phyloP scores from a whole-genome alignment of 2,113 vertebrate species.

The Sinocyclocheilus maitianheensis region DNA sequence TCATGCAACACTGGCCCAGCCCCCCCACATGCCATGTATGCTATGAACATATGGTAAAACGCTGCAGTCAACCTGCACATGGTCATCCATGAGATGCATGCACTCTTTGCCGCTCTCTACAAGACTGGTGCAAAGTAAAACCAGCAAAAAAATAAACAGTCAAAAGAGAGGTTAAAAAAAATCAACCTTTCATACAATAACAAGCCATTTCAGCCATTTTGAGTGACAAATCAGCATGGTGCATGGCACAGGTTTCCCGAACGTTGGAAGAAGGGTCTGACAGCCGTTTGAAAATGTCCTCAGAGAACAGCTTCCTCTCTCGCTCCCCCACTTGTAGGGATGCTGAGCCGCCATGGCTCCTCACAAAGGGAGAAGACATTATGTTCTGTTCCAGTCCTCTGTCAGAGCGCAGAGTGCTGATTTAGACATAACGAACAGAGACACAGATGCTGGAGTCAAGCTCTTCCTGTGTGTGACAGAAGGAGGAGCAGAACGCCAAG shows the following conservation, averaged over 20 bases:
- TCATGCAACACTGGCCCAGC: constrained; percentile 19
- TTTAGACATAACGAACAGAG: constrained; percentile 76
- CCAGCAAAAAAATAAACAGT: constrained; percentile 16
- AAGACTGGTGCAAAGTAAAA: constrained; percentile 22
- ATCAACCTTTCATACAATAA: constrained; percentile 6
- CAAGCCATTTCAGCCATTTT: constrained; percentile 38
- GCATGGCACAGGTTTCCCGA: constrained; percentile 17
- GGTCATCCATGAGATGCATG: constrained; percentile 44
- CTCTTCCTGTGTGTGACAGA: constrained; percentile 76
- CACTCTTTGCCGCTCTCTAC: constrained; percentile 23
- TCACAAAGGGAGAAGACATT: constrained; percentile 34
- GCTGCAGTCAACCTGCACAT: constrained; percentile 40
- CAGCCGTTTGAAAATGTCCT: background rate
- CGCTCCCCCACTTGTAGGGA: background rate
- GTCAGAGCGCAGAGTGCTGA: constrained; percentile 73
- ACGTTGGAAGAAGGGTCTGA: background rate
- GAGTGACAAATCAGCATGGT: constrained; percentile 45
- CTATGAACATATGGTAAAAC: constrained; percentile 54
- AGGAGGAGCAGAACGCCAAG: constrained; percentile 75
- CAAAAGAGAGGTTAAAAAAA: background rate
- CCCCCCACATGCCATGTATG: constrained; percentile 5
- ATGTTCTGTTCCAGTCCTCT: constrained; percentile 50
- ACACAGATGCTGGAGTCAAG: constrained; percentile 70
- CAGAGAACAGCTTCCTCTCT: constrained; percentile 15
- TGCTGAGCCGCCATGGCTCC: constrained; percentile 25